phyloP scores from a whole-genome alignment of 2,113 vertebrate species.

The Tenebrosternarchus preto region DNA sequence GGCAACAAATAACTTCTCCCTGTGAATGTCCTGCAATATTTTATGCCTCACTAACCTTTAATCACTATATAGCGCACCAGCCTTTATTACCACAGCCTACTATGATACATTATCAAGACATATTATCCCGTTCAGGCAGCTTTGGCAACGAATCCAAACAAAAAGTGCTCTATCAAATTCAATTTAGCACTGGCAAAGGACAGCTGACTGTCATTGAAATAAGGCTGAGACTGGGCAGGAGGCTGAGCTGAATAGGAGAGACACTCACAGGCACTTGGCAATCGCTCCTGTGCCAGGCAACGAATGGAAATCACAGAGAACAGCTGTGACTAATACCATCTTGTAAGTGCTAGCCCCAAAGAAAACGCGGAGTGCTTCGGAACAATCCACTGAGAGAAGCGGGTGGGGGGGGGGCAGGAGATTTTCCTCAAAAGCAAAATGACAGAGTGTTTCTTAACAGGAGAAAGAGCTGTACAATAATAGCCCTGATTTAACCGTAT shows the following conservation, averaged over 20 bases:
- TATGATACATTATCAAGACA: slow-evolving; percentile 53
- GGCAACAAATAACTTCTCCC: slow-evolving; percentile 24
- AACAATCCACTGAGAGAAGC: slow-evolving; percentile 44
- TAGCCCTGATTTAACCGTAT: slow-evolving; percentile 66
- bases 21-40: slow-evolving; percentile 36
- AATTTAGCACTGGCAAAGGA: slow-evolving; percentile 59
- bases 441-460: slow-evolving; percentile 66
- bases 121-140: slow-evolving; percentile 53
- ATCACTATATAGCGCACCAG: slow-evolving; percentile 21
- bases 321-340: slow-evolving; percentile 66
- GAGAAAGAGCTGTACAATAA: slow-evolving; percentile 66
- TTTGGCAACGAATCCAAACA: slow-evolving; percentile 50
- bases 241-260: slow-evolving; percentile 54
- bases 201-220: slow-evolving; percentile 61
- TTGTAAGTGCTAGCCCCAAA: slow-evolving; percentile 62
- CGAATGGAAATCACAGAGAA: slow-evolving; percentile 61
- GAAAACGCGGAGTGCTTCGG: slow-evolving; percentile 59
- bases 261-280: slow-evolving; percentile 63
- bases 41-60: slow-evolving; percentile 47
- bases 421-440: slow-evolving; percentile 73
- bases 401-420: slow-evolving; percentile 55
- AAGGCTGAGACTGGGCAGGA: slow-evolving; percentile 53
- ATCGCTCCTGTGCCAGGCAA: slow-evolving; percentile 48
- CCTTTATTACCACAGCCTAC: slow-evolving; percentile 31
- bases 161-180: slow-evolving; percentile 58